phyloP scores from a whole-genome alignment of 2,888 invertebrate genomes.

The Stratiomys singularior region DNA sequence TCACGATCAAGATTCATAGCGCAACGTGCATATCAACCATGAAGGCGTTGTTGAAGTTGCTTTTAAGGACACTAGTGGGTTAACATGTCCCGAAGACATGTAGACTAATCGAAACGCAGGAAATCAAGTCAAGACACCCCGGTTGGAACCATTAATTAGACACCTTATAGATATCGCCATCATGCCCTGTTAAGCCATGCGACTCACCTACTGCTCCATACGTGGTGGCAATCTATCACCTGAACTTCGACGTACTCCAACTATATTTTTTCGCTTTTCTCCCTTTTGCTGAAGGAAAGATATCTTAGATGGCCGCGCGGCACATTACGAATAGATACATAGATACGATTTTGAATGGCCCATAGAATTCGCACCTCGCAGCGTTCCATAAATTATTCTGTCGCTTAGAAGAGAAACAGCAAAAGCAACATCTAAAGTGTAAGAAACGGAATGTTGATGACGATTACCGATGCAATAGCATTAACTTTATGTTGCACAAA shows the following conservation, averaged over 20 bases:
- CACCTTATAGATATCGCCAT: slow-evolving; percentile 53
- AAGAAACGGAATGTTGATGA: slow-evolving; percentile 16
- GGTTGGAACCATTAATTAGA: slow-evolving; percentile 54
- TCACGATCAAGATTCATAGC: no score
- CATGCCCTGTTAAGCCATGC: slow-evolving; percentile 27
- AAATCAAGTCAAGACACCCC: slow-evolving; percentile 46
- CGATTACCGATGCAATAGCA: background rate
- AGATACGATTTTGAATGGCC: slow-evolving; percentile 38
- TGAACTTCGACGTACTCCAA: background rate
- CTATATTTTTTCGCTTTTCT: background rate
- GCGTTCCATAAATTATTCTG: slow-evolving; percentile 36
- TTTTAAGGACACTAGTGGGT: background rate
- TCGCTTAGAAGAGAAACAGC: background rate
- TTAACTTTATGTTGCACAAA: slow-evolving; percentile 13
- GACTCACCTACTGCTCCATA: slow-evolving; percentile 17
- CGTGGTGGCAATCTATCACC: slow-evolving; percentile 13
- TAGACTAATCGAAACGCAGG: slow-evolving; percentile 50
- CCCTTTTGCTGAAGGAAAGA: background rate
- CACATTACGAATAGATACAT: slow-evolving; percentile 21
- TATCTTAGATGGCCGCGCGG: background rate
- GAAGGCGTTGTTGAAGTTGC: no score
- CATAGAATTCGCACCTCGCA: slow-evolving; percentile 35
- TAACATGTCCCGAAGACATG: background rate
- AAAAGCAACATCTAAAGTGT: background rate
- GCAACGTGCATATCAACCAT: no score